A percentile compares a stretch with the other conserved stretches of the same genome.
phyloP scores from a whole-genome alignment of 2,888 invertebrate genomes.

The Stenolophus ochropezus region DNA sequence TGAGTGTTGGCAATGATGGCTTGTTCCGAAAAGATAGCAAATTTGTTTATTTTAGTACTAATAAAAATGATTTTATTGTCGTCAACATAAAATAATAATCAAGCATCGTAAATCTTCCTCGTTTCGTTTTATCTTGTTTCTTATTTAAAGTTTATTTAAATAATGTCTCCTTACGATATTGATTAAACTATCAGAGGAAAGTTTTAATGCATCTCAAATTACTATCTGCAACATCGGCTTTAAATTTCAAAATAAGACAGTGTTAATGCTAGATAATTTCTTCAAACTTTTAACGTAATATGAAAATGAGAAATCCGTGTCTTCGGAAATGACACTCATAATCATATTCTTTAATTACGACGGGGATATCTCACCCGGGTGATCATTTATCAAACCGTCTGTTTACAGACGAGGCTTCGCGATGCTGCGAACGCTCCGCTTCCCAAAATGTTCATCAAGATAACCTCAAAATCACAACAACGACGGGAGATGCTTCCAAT shows the following conservation, averaged over 20 bases:
- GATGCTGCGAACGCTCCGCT: background rate
- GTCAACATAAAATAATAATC: background rate
- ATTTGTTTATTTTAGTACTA: slow-evolving; percentile 31
- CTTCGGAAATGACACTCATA: slow-evolving; percentile 34
- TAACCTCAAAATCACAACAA: too few species aligned
- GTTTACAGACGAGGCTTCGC: background rate
- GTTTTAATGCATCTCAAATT: slow-evolving; percentile 30
- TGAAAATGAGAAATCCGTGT: slow-evolving; percentile 28
- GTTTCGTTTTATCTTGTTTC: background rate
- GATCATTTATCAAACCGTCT: slow-evolving; percentile 36
- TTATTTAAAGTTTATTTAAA: background rate
- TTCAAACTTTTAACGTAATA: slow-evolving; percentile 28
- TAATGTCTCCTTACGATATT: background rate
- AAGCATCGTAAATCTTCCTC: background rate
- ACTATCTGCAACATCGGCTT: slow-evolving; percentile 9
- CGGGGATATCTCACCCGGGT: background rate
- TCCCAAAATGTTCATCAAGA: background rate
- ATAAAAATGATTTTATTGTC: slow-evolving; percentile 12
- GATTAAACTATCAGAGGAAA: slow-evolving; percentile 19
- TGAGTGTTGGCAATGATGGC: slow-evolving; percentile 14
- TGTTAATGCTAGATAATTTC: slow-evolving; percentile 29
- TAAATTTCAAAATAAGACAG: slow-evolving; percentile 38
- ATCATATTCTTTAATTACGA: slow-evolving; percentile 41
- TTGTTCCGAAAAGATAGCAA: slow-evolving; percentile 12
- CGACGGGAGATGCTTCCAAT: too few species aligned